A percentile compares a stretch with the other conserved stretches of the same genome.
Evolutionary conservation across 2,113 vertebrate species (phyloP).

Genomic region (Chionodraco myersi): DNA sequence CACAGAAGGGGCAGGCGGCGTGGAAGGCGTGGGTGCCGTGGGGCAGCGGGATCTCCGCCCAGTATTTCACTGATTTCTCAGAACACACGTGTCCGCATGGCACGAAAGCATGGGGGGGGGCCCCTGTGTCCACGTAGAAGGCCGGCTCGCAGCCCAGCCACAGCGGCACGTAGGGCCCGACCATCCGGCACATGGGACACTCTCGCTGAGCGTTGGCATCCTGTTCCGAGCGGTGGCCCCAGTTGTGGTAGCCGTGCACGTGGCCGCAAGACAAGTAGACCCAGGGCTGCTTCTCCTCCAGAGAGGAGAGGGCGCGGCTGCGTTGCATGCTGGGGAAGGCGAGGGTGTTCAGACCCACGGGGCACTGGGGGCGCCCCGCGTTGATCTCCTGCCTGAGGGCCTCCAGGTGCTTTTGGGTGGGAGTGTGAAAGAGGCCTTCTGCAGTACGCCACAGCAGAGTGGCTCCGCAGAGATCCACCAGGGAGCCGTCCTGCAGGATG

Average conservation of each 20-base stretch:
- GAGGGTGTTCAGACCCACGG: constrained; percentile 95
- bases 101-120: constrained; percentile 94
- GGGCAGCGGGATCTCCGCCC: constrained; percentile 95
- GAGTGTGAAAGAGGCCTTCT: constrained; percentile 93
- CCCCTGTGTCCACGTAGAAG: constrained; percentile 96
- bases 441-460: constrained; percentile 96
- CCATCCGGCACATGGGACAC: constrained; percentile 96
- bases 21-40: constrained; percentile 98
- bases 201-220: constrained; percentile 91
- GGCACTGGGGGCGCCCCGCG: constrained; percentile 93
- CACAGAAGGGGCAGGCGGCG: constrained; percentile 96
- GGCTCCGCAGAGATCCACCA: constrained; percentile 96
- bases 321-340: constrained; percentile 97
- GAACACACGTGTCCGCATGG: constrained; percentile 98
- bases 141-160: constrained; percentile 97
- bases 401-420: constrained; percentile 98
- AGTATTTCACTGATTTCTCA: constrained; percentile 96
- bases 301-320: constrained; percentile 93
- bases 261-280: constrained; percentile 96
- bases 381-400: constrained; percentile 98
- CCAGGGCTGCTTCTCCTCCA: constrained; percentile 98
- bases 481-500: constrained; percentile 93
- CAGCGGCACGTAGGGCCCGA: constrained; percentile 96
- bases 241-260: constrained; percentile 97
- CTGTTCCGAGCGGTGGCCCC: constrained; percentile 94